phyloP scores from a whole-genome alignment of 2,113 vertebrate species.

The Actenoides hombroni region DNA sequence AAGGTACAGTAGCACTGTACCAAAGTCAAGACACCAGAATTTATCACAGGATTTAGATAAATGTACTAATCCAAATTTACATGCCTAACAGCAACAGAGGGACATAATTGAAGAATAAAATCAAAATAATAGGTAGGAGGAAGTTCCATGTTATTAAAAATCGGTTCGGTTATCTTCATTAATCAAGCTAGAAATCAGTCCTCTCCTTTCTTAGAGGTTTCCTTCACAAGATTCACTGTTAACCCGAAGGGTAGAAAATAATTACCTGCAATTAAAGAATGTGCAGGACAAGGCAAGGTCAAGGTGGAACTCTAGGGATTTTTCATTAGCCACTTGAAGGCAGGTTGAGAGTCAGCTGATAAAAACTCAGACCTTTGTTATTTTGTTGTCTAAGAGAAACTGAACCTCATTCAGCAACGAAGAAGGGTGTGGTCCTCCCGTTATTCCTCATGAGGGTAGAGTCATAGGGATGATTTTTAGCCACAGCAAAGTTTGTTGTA shows the following conservation, averaged over 20 bases:
- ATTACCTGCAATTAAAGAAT: constrained; percentile 40
- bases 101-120: not conserved
- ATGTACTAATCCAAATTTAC: not conserved
- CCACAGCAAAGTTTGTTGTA: not conserved
- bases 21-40: not conserved
- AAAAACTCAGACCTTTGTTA: not conserved
- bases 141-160: not conserved
- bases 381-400: not conserved
- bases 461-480: not conserved
- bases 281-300: constrained; percentile 34
- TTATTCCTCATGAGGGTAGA: not conserved
- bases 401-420: not conserved
- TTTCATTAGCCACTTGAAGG: constrained; percentile 20
- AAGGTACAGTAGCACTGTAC: not conserved
- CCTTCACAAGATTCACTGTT: not conserved
- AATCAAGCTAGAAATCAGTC: constrained; percentile 30
- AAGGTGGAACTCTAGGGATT: constrained; percentile 12
- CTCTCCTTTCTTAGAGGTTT: not conserved
- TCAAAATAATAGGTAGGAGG: not conserved
- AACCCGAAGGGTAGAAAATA: constrained; percentile 35
- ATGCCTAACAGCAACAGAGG: not conserved
- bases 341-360: constrained; percentile 18
- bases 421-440: not conserved
- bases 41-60: not conserved
- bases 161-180: not conserved